phyloP scores from a whole-genome alignment of 2,888 invertebrate genomes.

The Amorpha juglandis region DNA sequence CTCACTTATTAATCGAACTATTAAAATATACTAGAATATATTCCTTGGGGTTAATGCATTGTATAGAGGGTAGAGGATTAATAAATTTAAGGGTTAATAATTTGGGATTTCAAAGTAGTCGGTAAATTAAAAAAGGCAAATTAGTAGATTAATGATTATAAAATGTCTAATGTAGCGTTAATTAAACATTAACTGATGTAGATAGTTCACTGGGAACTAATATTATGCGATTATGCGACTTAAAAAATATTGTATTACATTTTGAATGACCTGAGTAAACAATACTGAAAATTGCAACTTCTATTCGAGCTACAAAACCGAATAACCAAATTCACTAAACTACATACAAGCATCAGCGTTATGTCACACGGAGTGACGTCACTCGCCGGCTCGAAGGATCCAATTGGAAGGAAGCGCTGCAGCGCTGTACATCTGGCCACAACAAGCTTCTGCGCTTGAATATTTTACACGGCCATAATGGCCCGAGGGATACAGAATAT shows the following conservation, averaged over 20 bases:
- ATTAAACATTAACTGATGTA: too few species aligned
- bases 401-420: slow-evolving; percentile 22
- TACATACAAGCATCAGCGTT: background rate
- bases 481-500: slow-evolving; percentile 29
- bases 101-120: too few species aligned
- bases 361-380: slow-evolving; percentile 5
- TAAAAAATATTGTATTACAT: too few species aligned
- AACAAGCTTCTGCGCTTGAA: slow-evolving; percentile 18
- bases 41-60: background rate
- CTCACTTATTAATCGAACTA: background rate
- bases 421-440: background rate
- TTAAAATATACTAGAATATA: background rate
- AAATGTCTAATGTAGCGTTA: too few species aligned
- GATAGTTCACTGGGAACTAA: too few species aligned
- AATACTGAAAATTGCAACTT: too few species aligned
- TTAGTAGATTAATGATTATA: too few species aligned
- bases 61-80: background rate
- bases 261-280: background rate
- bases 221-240: too few species aligned
- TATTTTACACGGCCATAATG: slow-evolving; percentile 15
- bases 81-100: background rate
- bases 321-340: too few species aligned
- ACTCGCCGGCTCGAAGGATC: background rate
- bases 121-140: too few species aligned
- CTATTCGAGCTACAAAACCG: too few species aligned